Evolutionary conservation across 2,888 invertebrate species (phyloP).

Genomic region (Drosophila hamatofila): DNA sequence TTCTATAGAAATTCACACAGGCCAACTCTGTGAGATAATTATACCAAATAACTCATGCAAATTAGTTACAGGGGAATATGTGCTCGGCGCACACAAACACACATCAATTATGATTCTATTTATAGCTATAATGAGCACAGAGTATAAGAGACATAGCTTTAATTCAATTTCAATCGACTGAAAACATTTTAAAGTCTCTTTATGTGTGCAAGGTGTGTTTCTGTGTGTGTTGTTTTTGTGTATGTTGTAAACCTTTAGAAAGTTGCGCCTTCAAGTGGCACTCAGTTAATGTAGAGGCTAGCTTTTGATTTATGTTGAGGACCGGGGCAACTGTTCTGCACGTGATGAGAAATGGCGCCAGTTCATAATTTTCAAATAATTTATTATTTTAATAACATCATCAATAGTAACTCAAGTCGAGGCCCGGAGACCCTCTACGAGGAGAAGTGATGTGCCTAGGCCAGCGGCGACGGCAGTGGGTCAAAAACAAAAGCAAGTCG

Average conservation of each 20-base stretch:
- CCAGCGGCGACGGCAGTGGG: slow-evolving; percentile 32
- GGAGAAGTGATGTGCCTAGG: slow-evolving; percentile 42
- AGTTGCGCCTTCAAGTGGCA: slow-evolving; percentile 30
- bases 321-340: slow-evolving; percentile 41
- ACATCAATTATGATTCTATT: neutral
- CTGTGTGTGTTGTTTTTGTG: neutral
- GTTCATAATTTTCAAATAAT: slow-evolving; percentile 81
- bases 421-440: slow-evolving; percentile 7
- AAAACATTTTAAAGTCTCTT: slow-evolving; percentile 45
- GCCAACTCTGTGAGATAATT: neutral
- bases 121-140: neutral
- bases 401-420: slow-evolving; percentile 75
- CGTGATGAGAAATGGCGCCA: slow-evolving; percentile 76
- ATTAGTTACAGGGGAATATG: neutral
- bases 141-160: slow-evolving; percentile 33
- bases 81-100: neutral
- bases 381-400: slow-evolving; percentile 81
- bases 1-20: neutral
- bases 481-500: slow-evolving; percentile 63
- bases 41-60: neutral
- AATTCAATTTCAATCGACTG: slow-evolving; percentile 53
- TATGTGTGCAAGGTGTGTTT: slow-evolving; percentile 19
- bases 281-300: slow-evolving; percentile 40
- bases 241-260: slow-evolving; percentile 21
- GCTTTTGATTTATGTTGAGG: slow-evolving; percentile 65